Conservation (phyloP, 2,797 vertebrate species). For the Sphenopsis melanotis region DNA sequence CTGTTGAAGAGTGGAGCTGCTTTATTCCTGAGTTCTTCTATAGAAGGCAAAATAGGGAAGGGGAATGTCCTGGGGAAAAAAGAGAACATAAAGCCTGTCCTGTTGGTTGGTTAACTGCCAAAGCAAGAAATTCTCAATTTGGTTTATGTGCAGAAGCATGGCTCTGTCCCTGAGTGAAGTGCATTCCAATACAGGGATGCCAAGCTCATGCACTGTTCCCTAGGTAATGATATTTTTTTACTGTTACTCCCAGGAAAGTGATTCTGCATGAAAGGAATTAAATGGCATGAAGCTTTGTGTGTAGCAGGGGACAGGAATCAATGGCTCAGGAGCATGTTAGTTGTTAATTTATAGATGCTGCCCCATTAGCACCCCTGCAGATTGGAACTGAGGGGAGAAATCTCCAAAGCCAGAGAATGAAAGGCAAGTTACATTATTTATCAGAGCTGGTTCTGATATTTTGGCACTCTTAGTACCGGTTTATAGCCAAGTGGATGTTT, state of each 20-base stretch:
- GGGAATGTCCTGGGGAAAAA: neutral
- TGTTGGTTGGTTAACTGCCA: neutral
- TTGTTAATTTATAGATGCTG: neutral
- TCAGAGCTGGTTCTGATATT: neutral
- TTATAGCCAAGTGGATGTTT: neutral
- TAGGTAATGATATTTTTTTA: constrained; percentile 19
- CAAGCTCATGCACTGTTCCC: constrained; percentile 7
- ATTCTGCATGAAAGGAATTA: constrained; percentile 28
- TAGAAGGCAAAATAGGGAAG: neutral
- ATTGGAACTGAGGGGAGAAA: neutral
- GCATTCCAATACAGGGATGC: neutral
- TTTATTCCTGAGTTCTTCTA: neutral
- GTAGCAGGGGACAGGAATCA: constrained; percentile 13
- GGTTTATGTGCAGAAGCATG: neutral
- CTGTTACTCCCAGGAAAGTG: constrained; percentile 14
- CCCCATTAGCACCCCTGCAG: neutral
- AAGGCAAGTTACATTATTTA: neutral
- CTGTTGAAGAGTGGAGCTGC: neutral
- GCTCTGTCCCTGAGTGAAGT: neutral
- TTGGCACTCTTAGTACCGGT: neutral
- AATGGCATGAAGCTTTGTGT: constrained; percentile 7
- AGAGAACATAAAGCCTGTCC: neutral
- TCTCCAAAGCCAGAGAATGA: neutral
- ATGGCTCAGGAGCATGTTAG: neutral
- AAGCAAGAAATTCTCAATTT: neutral